Evolutionary conservation across 2,888 invertebrate species (phyloP), one percentile per base, ranked within the genome.

Genomic region (Athripsodes cinereus): DNA sequence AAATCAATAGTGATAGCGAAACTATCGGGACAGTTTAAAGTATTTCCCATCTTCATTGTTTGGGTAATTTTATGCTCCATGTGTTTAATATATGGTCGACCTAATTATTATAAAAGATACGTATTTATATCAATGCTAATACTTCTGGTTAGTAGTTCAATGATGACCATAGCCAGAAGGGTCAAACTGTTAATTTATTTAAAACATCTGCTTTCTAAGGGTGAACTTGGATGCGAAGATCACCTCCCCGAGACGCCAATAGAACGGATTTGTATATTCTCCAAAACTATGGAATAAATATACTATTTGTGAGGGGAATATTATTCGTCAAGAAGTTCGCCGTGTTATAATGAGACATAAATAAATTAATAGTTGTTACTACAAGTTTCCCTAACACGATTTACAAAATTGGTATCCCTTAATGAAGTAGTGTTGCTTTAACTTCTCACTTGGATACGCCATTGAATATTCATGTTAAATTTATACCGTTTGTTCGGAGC

Each of bases 41-140:
- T 3, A 47, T 20, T 16, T 19, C 19, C 47, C 21, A 2, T 20
- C 47, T 40, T 47, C 47, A 31, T 58, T 57, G 57, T 60, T 61
- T 53, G 54, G 53, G 58, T 58, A 61, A 58, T 61, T 61, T 61
- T 58, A 58, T 58, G 53, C 60, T 47, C 52, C 53, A 57, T 54
- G 57, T 57, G 57, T 51, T 60, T 60, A 60, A 60, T 60, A 53
- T 53, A 54, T 53, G 44, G 47, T 49, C 61, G 61, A 58, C 61
- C 61, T 61, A 61, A 61, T 61, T 61, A 61, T 58, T 58, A 53
- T 52, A 54, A 57, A 46, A 54, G 57, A 55, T 40, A 58, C 46
- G 53, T 53, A 52, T 61, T 58, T 58, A 53, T 58, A 50, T 61
- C 61, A 54, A 61, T 58, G 55, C 55, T 55, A 61, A 58, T 58